These are phyloP conservation scores for Pterois miles DNA, from an alignment of 2,797 vertebrate genomes.

Conservation along the genomic window DNA sequence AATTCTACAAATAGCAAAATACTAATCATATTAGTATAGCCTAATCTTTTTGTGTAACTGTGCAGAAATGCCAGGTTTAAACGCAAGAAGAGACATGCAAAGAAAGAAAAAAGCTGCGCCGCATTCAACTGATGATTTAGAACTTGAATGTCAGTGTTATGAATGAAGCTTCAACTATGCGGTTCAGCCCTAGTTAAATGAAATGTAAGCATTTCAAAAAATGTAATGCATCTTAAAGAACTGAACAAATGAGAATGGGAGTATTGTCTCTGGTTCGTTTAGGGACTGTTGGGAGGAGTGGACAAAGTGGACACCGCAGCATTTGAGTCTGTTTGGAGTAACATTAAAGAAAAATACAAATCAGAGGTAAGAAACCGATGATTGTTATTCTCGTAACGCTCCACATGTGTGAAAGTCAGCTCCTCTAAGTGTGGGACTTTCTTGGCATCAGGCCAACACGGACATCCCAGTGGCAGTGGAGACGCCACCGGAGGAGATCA, in stretches of 20 bases:
- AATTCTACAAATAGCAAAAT: too few relatives aligned
- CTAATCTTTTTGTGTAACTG: too few relatives aligned
- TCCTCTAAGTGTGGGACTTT: constrained; percentile 7
- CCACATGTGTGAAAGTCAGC: not conserved
- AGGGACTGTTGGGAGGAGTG: constrained; percentile 86
- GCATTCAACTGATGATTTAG: not conserved
- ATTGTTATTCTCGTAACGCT: not conserved
- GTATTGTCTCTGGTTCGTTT: constrained; percentile 7
- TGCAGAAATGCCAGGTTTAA: too few relatives aligned
- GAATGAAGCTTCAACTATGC: not conserved
- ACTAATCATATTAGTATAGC: too few relatives aligned
- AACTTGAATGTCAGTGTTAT: not conserved
- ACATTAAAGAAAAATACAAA: constrained; percentile 88
- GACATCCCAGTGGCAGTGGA: constrained; percentile 68
- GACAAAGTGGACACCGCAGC: constrained; percentile 69
- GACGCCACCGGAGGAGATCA: constrained; percentile 71
- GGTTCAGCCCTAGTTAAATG: not conserved
- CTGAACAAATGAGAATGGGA: not conserved
- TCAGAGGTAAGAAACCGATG: constrained; percentile 81
- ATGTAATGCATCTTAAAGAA: not conserved
- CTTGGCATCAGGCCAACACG: constrained; percentile 56
- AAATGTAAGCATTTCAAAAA: not conserved
- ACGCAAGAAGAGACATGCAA: too few relatives aligned
- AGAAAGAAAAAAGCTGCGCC: not conserved
- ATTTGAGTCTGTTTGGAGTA: constrained; percentile 87